A percentile compares a stretch with the other conserved stretches of the same genome.
Evolutionary conservation across 1,140 invertebrate genomes (phyloP).

Genomic region (Notospermus geniculatus): DNA sequence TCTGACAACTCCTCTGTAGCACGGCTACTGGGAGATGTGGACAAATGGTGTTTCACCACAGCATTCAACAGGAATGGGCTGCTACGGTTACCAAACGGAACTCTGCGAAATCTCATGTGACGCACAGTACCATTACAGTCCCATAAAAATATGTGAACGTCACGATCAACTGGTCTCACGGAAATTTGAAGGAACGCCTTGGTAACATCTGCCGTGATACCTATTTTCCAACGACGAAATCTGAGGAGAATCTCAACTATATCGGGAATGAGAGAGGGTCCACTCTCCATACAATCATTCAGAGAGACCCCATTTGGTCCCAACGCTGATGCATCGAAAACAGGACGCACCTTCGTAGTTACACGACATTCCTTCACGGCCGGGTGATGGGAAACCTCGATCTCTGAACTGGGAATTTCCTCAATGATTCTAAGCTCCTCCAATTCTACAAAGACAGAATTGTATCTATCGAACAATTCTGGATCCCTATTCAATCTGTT

Average conservation of each 20-base stretch:
- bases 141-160: conserved; percentile 15
- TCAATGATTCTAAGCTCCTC: neutral
- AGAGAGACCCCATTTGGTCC: conserved; percentile 30
- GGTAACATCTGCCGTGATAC: conserved; percentile 13
- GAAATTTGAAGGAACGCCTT: conserved; percentile 19
- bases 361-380: conserved; percentile 28
- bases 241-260: conserved; percentile 11
- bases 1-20: conserved; percentile 32
- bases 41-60: conserved; percentile 29
- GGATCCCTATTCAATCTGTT: no score
- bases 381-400: no score
- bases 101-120: conserved; percentile 8
- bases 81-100: conserved; percentile 13
- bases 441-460: neutral
- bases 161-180: conserved; percentile 5
- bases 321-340: conserved; percentile 50
- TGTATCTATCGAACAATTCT: neutral
- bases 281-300: conserved; percentile 43
- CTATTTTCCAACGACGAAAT: conserved; percentile 8
- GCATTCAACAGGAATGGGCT: conserved; percentile 15
- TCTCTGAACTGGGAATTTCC: conserved; percentile 52
- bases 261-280: conserved; percentile 18
- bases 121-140: neutral
- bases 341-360: conserved; percentile 46
- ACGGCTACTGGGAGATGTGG: conserved; percentile 26